These are phyloP conservation scores for Tiliqua scincoides DNA, from an alignment of 2,113 vertebrate species.

Conservation along the genomic window DNA sequence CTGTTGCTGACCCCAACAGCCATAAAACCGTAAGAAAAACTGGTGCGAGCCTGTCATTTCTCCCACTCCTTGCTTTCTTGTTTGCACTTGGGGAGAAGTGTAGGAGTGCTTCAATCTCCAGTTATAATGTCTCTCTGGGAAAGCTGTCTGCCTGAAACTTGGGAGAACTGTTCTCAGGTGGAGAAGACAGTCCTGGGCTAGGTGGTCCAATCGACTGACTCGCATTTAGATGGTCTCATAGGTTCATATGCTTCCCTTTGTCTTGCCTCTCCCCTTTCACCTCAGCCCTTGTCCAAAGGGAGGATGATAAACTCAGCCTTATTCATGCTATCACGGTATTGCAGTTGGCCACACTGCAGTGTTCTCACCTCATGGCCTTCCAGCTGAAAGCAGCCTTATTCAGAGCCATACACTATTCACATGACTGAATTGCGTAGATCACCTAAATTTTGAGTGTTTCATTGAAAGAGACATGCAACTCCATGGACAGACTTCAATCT, in stretches of 20 bases:
- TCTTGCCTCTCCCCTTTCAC: no score
- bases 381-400: background rate
- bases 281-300: background rate
- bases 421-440: background rate
- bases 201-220: background rate
- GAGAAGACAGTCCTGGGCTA: background rate
- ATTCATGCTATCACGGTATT: background rate
- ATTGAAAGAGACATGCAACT: background rate
- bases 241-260: background rate
- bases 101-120: background rate
- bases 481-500: no score
- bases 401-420: background rate
- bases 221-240: no score
- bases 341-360: background rate
- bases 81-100: background rate
- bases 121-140: background rate
- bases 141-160: background rate
- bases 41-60: background rate
- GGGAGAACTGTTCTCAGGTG: background rate
- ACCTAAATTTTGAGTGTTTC: background rate
- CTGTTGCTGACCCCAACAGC: background rate
- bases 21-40: background rate
- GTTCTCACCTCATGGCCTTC: background rate
- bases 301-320: background rate
- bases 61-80: background rate